Conservation (phyloP, 2,888 invertebrate species). For the Hydrotaea diabolus region DNA sequence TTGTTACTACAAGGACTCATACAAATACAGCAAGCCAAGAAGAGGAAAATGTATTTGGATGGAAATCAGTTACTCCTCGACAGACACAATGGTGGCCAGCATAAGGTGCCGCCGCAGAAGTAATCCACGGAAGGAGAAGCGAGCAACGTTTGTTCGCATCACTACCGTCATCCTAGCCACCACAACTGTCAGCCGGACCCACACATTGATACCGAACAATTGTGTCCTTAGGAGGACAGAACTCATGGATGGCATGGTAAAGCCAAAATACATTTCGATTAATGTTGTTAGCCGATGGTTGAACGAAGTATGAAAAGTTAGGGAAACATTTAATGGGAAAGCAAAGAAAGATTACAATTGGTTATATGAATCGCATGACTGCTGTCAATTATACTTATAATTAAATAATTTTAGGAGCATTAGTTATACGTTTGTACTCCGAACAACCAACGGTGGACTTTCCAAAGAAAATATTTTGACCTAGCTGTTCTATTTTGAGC, state of each 20-base stretch:
- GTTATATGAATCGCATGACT: no score
- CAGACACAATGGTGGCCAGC: neutral
- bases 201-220: slow-evolving; percentile 31
- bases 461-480: no score
- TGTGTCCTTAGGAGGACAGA: neutral
- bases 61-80: slow-evolving; percentile 27
- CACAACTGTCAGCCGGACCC: neutral
- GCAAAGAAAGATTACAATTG: no score
- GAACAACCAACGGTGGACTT: no score
- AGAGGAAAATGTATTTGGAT: slow-evolving; percentile 5
- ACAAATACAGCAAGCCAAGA: neutral
- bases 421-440: no score
- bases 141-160: slow-evolving; percentile 13
- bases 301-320: neutral
- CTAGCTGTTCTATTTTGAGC: no score
- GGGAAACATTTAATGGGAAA: neutral
- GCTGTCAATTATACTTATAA: no score
- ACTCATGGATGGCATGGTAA: slow-evolving; percentile 45
- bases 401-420: no score
- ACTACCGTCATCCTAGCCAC: slow-evolving; percentile 5
- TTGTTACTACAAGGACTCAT: neutral
- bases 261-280: slow-evolving; percentile 57
- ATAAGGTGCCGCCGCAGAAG: slow-evolving; percentile 31
- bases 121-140: neutral
- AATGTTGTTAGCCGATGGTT: slow-evolving; percentile 33